Conservation (phyloP, 2,113 vertebrate genomes). For the Rhea americana region DNA sequence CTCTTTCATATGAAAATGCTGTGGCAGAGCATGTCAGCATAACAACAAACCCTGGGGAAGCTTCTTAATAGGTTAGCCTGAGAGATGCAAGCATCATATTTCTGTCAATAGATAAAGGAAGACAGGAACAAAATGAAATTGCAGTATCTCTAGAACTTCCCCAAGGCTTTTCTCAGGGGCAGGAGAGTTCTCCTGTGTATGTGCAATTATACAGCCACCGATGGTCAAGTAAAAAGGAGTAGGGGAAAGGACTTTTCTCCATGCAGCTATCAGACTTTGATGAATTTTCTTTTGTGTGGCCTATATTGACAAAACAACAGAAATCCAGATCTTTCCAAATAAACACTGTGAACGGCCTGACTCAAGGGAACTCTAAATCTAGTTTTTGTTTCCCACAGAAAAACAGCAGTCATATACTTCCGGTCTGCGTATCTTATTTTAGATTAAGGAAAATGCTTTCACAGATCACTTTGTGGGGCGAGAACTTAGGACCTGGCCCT, state of each 20-base stretch:
- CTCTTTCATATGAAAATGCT: background rate
- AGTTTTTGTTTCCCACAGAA: conserved; percentile 19
- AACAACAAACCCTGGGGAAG: background rate
- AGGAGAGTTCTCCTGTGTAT: background rate
- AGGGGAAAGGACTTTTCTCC: background rate
- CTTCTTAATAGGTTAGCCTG: background rate
- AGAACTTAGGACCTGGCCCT: background rate
- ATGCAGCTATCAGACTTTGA: background rate
- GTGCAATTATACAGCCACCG: background rate
- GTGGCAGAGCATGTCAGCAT: background rate
- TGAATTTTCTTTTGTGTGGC: background rate
- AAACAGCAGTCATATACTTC: background rate
- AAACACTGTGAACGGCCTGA: background rate
- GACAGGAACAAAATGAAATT: background rate
- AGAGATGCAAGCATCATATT: background rate
- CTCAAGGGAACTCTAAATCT: background rate
- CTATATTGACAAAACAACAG: background rate
- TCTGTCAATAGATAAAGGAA: background rate
- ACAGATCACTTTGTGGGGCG: background rate
- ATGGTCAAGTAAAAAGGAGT: accelerated
- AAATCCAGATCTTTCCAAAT: background rate
- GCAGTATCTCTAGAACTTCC: background rate
- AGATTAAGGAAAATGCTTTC: conserved; percentile 24
- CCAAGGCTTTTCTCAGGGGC: background rate
- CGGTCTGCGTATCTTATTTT: background rate